Conservation (phyloP, 2,888 invertebrate genomes). For the Polydrusus cervinus region DNA sequence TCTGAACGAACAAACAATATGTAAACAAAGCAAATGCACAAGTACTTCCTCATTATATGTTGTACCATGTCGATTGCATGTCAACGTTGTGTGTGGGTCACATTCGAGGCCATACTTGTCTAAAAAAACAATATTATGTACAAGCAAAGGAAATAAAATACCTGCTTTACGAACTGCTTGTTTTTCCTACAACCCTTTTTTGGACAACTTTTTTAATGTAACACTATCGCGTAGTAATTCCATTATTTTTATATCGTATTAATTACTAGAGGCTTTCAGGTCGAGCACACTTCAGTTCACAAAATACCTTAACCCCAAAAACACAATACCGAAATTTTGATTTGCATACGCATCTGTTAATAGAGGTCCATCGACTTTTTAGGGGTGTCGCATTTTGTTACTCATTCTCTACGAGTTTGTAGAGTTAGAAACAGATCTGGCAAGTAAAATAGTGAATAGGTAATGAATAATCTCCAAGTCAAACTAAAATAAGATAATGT, state of each 20-base stretch:
- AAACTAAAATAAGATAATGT: no score
- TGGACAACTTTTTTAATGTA: not conserved
- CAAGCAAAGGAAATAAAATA: not conserved
- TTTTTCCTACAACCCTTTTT: no score
- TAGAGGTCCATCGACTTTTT: slow-evolving; percentile 33
- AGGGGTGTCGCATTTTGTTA: slow-evolving; percentile 23
- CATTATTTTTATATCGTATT: slow-evolving; percentile 44
- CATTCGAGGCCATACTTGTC: not conserved
- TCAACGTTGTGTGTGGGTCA: not conserved
- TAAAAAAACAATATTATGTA: not conserved
- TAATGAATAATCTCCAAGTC: no score
- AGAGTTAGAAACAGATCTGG: not conserved
- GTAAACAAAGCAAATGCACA: not conserved
- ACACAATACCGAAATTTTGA: slow-evolving; percentile 43
- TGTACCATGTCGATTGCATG: not conserved
- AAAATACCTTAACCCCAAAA: slow-evolving; percentile 41
- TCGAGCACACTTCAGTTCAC: slow-evolving; percentile 41
- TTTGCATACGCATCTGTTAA: slow-evolving; percentile 50
- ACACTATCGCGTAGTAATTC: slow-evolving; percentile 36
- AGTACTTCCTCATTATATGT: not conserved
- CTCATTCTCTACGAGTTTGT: not conserved
- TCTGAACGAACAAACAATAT: no score
- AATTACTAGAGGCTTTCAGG: slow-evolving; percentile 31
- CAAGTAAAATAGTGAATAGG: no score
- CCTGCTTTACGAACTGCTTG: no score